Conservation (phyloP, 2,888 invertebrate genomes). For the Dasysyrphus albostriatus region DNA sequence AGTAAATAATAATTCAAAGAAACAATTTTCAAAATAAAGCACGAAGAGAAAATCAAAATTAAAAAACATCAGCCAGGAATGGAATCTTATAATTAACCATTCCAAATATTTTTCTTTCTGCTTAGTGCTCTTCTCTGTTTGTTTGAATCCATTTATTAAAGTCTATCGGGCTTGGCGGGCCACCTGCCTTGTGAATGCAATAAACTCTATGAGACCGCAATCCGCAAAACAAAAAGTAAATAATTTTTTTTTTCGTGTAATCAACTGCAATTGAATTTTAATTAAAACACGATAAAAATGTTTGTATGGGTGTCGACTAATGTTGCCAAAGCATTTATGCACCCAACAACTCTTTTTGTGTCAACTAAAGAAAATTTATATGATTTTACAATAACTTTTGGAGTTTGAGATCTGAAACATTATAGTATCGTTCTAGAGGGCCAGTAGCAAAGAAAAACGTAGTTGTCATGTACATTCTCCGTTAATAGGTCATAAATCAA, state of each 20-base stretch:
- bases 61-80: slow-evolving; percentile 34
- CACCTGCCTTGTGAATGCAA: slow-evolving; percentile 55
- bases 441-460: too few species aligned
- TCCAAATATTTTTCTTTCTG: slow-evolving; percentile 55
- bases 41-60: slow-evolving; percentile 50
- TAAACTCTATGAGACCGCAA: slow-evolving; percentile 40
- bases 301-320: slow-evolving; percentile 17
- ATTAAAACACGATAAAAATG: slow-evolving; percentile 61
- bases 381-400: too few species aligned
- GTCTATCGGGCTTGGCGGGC: slow-evolving; percentile 17
- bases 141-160: neutral
- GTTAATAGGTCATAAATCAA: too few species aligned
- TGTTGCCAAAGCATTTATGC: neutral
- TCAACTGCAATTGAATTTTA: slow-evolving; percentile 73
- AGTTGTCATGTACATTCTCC: too few species aligned
- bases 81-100: slow-evolving; percentile 72
- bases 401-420: too few species aligned
- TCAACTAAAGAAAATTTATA: too few species aligned
- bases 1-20: slow-evolving; percentile 13
- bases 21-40: slow-evolving; percentile 48
- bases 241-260: slow-evolving; percentile 31
- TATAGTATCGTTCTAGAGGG: too few species aligned
- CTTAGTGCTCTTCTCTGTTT: neutral
- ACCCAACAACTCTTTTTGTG: too few species aligned
- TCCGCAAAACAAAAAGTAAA: neutral